These are phyloP conservation scores for Dysidea cf. avara DNA, from an alignment of 37 sponge, comb jelly and placozoan species.

Conservation along the genomic window DNA sequence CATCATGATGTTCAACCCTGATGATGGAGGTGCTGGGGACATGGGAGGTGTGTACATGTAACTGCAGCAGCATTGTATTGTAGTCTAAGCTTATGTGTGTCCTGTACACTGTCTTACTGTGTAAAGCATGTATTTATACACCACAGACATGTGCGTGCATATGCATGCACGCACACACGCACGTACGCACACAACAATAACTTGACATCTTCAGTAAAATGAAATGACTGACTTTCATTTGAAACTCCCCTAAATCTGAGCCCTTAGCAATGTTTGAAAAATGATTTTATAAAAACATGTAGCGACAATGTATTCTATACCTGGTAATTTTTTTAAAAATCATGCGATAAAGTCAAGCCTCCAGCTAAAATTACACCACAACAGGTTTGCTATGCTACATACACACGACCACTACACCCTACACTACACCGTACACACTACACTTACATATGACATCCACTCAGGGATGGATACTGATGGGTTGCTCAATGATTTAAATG, in stretches of 20 bases:
- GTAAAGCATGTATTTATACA: not conserved
- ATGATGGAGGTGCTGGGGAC: not conserved
- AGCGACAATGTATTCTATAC: no score
- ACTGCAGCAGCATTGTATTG: not conserved
- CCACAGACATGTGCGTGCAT: no score
- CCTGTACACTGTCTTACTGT: not conserved
- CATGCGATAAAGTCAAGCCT: no score
- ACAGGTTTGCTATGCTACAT: not conserved
- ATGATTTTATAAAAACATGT: no score
- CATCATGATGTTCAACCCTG: not conserved
- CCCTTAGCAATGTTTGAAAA: no score
- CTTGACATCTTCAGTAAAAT: no score
- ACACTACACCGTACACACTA: constrained; percentile 4
- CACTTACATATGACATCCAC: not conserved
- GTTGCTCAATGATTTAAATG: not conserved
- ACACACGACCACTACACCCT: not conserved
- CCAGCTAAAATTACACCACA: no score
- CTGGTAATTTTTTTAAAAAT: no score
- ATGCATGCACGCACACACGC: constrained; percentile 8
- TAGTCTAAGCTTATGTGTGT: not conserved
- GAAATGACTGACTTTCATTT: no score
- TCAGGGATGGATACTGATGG: not conserved
- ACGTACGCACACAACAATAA: no score
- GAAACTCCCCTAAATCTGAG: no score
- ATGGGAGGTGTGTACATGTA: not conserved